Percentiles rank a stretch among this genome's conserved stretches.
phyloP scores from a whole-genome alignment of 2,113 vertebrate genomes.

The Corydoras maculifer region DNA sequence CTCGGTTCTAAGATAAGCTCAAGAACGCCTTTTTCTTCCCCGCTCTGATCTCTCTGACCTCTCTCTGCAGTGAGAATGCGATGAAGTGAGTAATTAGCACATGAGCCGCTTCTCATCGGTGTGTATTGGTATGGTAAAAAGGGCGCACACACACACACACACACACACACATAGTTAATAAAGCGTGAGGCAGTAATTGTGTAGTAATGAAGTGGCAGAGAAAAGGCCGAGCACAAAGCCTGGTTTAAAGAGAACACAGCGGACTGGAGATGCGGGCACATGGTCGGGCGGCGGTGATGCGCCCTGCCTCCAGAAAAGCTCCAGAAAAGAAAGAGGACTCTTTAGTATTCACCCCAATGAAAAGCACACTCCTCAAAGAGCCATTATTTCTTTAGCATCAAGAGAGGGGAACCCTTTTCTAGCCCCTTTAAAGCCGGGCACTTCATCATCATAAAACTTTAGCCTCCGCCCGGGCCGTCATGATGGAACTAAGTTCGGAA shows the following conservation, averaged over 20 bases:
- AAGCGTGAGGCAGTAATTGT: constrained; percentile 99
- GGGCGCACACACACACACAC: constrained; percentile 56
- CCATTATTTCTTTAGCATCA: not conserved
- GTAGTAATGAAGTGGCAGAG: constrained; percentile 99
- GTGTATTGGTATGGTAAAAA: constrained; percentile 89
- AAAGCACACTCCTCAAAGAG: constrained; percentile 1
- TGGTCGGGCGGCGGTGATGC: not conserved
- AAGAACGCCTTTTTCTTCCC: constrained; percentile 18
- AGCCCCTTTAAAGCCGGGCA: not conserved
- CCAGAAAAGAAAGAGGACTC: not conserved
- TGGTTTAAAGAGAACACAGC: not conserved
- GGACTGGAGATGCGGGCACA: not conserved
- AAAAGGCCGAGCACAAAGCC: constrained; percentile 87
- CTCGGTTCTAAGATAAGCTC: too few relatives aligned
- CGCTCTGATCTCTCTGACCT: constrained; percentile 24
- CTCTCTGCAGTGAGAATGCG: constrained; percentile 72
- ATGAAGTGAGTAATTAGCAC: constrained; percentile 95
- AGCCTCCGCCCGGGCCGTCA: not conserved
- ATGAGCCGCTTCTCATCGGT: constrained; percentile 74
- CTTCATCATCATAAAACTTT: not conserved
- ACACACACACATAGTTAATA: constrained; percentile 76
- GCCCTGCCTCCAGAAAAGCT: not conserved
- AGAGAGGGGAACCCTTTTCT: not conserved
- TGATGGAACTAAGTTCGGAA: too few relatives aligned
- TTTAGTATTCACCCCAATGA: constrained; percentile 1